Percentiles rank a stretch among this genome's conserved stretches.
Conservation (phyloP, 1,140 invertebrate species). For the Neuroterus valhalla region DNA sequence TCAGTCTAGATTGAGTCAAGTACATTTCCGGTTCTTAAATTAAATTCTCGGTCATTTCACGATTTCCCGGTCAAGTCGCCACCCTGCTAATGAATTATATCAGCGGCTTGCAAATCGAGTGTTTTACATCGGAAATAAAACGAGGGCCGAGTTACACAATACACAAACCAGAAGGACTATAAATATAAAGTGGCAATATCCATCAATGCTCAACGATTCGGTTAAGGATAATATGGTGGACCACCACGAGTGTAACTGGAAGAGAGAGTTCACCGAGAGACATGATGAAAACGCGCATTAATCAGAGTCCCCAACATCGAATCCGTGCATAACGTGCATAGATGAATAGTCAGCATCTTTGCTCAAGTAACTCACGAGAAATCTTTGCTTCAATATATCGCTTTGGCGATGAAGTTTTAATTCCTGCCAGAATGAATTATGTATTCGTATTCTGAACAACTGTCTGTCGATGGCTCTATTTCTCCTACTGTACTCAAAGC, state of each 20-base stretch:
- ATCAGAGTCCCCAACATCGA: conserved; percentile 56
- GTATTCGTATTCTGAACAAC: conserved; percentile 2
- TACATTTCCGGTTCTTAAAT: no score
- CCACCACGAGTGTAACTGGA: conserved; percentile 42
- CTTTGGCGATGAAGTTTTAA: conserved; percentile 25
- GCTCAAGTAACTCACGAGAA: conserved; percentile 15
- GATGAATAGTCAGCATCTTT: conserved; percentile 23
- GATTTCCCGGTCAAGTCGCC: no score
- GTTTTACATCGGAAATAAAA: conserved; percentile 45
- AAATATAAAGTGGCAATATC: conserved; percentile 44
- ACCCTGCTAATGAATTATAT: no score
- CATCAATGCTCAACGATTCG: conserved; percentile 55
- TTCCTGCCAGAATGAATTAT: conserved; percentile 20
- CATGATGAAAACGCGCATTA: conserved; percentile 57
- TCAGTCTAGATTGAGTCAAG: no score
- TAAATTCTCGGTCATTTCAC: no score
- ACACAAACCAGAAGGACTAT: conserved; percentile 49
- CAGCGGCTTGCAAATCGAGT: background rate
- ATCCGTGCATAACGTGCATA: conserved; percentile 38
- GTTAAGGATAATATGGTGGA: conserved; percentile 55
- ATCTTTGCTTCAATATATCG: conserved; percentile 6
- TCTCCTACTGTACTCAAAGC: background rate
- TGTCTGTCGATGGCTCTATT: conserved; percentile 23
- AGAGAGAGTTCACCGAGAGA: conserved; percentile 50
- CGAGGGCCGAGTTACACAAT: conserved; percentile 49